Evolutionary conservation across 2,888 invertebrate genomes (phyloP).

Genomic region (Lasioglossum calceatum): DNA sequence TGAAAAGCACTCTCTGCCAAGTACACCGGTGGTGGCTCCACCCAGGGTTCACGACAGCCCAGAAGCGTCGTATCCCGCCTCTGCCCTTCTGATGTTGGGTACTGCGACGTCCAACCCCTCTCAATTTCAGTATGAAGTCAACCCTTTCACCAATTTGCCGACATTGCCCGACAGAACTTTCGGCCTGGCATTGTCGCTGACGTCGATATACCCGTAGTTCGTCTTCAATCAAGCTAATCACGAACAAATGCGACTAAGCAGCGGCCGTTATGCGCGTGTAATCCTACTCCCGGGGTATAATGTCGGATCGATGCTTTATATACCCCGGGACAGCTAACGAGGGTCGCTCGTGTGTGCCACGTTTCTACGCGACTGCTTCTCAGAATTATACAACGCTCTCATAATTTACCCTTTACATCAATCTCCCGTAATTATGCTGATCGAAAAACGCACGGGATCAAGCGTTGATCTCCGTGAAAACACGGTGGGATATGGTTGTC

Average conservation of each 20-base stretch:
- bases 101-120: conserved; percentile 67
- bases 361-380: not conserved
- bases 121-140: conserved; percentile 72
- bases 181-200: conserved; percentile 58
- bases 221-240: conserved; percentile 62
- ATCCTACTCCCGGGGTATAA: not conserved
- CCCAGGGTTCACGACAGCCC: conserved; percentile 73
- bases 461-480: not conserved
- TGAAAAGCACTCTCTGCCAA: conserved; percentile 83
- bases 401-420: not conserved
- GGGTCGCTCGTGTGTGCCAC: not conserved
- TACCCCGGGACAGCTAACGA: conserved; percentile 12
- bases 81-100: conserved; percentile 63
- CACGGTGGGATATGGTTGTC: not conserved
- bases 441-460: not conserved
- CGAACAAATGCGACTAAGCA: conserved; percentile 29
- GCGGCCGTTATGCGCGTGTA: not conserved
- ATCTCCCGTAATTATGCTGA: not conserved
- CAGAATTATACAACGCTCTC: not conserved
- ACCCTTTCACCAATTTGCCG: conserved; percentile 73
- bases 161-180: conserved; percentile 67
- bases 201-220: conserved; percentile 50
- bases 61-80: conserved; percentile 73
- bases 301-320: conserved; percentile 29
- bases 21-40: conserved; percentile 79